Evolutionary conservation across 2,888 invertebrate species (phyloP), one percentile per base, ranked within the genome.

Genomic region (Thymelicus lineola): DNA sequence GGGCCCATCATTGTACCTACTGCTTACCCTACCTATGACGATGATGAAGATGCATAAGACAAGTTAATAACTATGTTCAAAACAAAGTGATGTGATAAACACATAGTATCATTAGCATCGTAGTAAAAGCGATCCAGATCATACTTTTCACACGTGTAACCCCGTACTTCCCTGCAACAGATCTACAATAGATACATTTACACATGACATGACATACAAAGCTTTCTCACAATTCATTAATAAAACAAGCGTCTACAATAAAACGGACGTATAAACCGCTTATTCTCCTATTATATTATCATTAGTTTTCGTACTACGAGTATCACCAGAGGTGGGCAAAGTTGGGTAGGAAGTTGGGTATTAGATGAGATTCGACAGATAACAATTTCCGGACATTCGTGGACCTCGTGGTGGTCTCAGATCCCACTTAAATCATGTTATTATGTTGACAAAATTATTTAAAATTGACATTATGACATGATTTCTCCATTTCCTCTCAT

Each of bases 181-280:
- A 71, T 28, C 66, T 66, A 71, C 75, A 75, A 75, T 75, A 71
- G 70, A 50, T 66, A 67, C 74, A 74, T 75, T 75, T 74, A 74
- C 74, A 73, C 75, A 75, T 72, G 72, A 66, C 71, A 71, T 70
- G 71, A 68, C 70, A 73, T 70, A 74, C 66, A 71, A 77, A 80
- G 80, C 77, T 84, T 83, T 88, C 85, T 81, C 86, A 88, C 87
- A 84, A 84, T 84, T 83, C 80, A 85, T 86, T 85, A 82, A 76
- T 78, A 79, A 76, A 77, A 71, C 76, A 78, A 82, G 84, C 79
- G 77, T 81, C 80, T 78, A 77, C 75, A 81, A 82, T 80, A 76
- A 80, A 80, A 74, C 69, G 69, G 72, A 75, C 70, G 73, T 76
- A 74, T 73, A 71, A 78, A 75, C 70, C 75, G 75, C 76, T 72